Percentiles rank a stretch among this genome's conserved stretches.
phyloP scores from a whole-genome alignment of 2,888 invertebrate species.

The Cephus sareptanus region DNA sequence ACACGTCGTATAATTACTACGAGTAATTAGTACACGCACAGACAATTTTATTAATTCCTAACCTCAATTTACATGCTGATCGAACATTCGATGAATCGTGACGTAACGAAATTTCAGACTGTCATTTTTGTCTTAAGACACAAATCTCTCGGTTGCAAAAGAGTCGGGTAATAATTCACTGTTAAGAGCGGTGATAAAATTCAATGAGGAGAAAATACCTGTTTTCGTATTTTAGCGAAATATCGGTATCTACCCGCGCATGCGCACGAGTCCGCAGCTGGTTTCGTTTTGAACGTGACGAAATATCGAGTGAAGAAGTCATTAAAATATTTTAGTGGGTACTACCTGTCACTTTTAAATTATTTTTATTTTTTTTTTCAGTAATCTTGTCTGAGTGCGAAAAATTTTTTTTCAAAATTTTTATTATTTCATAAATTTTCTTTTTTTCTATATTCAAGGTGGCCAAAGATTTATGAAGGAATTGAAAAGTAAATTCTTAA shows the following conservation, averaged over 20 bases:
- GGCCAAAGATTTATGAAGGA: not conserved
- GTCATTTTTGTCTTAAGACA: not conserved
- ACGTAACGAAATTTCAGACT: not conserved
- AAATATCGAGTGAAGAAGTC: not conserved
- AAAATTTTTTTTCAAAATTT: not conserved
- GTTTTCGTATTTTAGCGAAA: not conserved
- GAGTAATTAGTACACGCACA: not conserved
- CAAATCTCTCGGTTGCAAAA: not conserved
- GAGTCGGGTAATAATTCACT: not conserved
- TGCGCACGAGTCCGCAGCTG: not conserved
- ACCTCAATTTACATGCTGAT: not conserved
- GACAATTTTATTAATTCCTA: not conserved
- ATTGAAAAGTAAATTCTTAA: not conserved
- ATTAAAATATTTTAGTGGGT: not conserved
- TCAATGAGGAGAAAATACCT: not conserved
- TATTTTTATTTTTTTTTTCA: too few species aligned
- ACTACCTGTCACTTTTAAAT: not conserved
- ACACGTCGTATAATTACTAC: not conserved
- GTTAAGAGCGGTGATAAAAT: not conserved
- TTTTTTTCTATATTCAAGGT: not conserved
- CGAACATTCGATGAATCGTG: not conserved
- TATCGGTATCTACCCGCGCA: not conserved
- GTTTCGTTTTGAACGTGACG: not conserved
- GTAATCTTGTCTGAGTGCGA: too few species aligned
- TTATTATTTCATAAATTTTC: accelerated